Base-by-base conservation (phyloP, 2,113 vertebrate species). In the Oncorhynchus keta region DNA sequence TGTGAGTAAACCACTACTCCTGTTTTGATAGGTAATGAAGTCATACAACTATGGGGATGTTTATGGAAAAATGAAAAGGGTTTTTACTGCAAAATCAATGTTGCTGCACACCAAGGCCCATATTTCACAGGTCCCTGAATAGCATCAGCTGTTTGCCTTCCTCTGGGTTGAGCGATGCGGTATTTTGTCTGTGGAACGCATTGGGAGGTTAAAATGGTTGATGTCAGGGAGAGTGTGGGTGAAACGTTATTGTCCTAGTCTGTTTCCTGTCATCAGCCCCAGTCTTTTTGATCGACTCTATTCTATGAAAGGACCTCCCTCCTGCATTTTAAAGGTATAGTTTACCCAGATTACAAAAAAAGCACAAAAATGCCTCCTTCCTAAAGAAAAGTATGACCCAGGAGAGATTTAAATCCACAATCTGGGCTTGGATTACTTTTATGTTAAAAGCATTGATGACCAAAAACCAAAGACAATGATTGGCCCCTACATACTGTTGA, bases 11-110 rank as follows among this genome's bases (percentile, higher is more conserved):
- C 83, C 84, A 49, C 13, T 51, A 78, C 72, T 83, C 75, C 35
- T 81, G 79, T 71, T 69, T 72, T 88, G 80, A 86, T 84, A 86
- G 81, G 87, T 81, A 71, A 83, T 65, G 59, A 78, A 74, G 88
- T 85, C 74, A 72, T 85, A 81, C 82, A 88, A 80, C 77, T 80
- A 69, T 76, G 77, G 84, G 76, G 83, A 83, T 90, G 83, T 92
- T 92, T 91, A 89, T 90, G 84, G 81, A 79, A 90, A 89, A 90
- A 85, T 90, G 84, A 85, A 91, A 90, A 83, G 68, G 79, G 90
- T 87, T 86, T 87, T 87, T 84, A 88, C 80, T 75, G 85, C 78
- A 84, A 86, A 91, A 90, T 92, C 85, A 89, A 91, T 92, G 88
- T 90, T 84, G 81, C 79, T 74, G 76, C 83, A 67, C 79, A 79